Evolutionary conservation across 2,888 invertebrate species (phyloP), one percentile per base, ranked within the genome.

Genomic region (Amphipoea lucens): DNA sequence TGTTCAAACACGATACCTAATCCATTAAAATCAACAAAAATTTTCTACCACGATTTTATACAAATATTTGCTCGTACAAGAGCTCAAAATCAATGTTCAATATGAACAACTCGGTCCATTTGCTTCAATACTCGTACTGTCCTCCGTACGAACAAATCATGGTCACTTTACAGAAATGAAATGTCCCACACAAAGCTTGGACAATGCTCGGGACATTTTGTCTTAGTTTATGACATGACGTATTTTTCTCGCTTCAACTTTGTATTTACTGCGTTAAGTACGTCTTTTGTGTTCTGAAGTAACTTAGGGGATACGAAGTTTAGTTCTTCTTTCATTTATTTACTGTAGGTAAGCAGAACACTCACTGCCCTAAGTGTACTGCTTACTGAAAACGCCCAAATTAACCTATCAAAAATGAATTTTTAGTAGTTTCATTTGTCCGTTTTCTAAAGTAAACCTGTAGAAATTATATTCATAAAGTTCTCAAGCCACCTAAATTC

Each of bases 141-240:
- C 69, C 66, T 48, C n/a, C n/a, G 65, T 76, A 48, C 69, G 66
- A 81, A 82, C 83, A 87, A 91, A 91, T 84, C 87, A 82, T 85
- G 80, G 87, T 85, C 88, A 86, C 86, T 87, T 82, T 82, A 72
- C 74, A 85, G 79, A 89, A 88, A 87, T 87, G 83, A 84, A 87
- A 84, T 80, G 86, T 84, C 82, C 57, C 42, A 76, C 79, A 87
- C 85, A 88, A 85, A 81, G 81, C 82, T 77, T 74, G 74, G 79
- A 63, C 81, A 83, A 45, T 85, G 76, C 67, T 77, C 72, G 69
- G 70, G 81, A 84, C 77, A 78, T 88, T 88, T 76, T 74, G 88
- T 87, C 84, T 84, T 84, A 79, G 71, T 88, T 81, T 87, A 81
- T 78, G 87, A 83, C 78, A 66, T 40, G 3, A 70, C 73, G 71